Evolutionary conservation across 2,888 invertebrate genomes (phyloP), one percentile per base, ranked within the genome.

Genomic region (Megalurothrips usitatus): DNA sequence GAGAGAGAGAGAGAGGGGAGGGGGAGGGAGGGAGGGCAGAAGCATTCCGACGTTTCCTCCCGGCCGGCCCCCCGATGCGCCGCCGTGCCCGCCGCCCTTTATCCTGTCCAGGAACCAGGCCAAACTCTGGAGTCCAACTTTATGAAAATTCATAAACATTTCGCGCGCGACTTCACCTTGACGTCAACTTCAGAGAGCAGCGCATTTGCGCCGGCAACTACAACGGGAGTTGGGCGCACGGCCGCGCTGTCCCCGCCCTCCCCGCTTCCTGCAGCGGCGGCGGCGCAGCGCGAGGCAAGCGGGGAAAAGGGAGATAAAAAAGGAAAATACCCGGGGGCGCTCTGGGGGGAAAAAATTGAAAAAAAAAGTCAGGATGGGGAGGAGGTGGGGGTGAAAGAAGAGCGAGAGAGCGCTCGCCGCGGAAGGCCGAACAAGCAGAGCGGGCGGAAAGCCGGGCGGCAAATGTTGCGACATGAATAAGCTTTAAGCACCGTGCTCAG

Each of bases 81-180:
- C n/a, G n/a, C n/a, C n/a, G n/a, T n/a, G 34, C 34, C 34, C 34
- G 34, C 34, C 34, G 34, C 34, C 34, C 34, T 43, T 43, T 43
- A 43, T 43, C 34, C 34, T 43, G 34, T 43, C 34, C 34, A 43
- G n/a, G 68, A 23, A 23, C 68, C 68, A 23, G 68, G 68, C 68
- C 68, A 23, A 23, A 23, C 68, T 23, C n/a, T 11, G 23, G 23
- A 19, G 68, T 68, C 11, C 11, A 23, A 68, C 23, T 68, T 68
- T 68, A 68, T 68, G 68, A 68, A 68, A 68, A 68, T 68, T 68
- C 68, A 68, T 68, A 68, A 23, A 68, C 68, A 23, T 68, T 68
- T 68, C 68, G n/a, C 68, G 68, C 68, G 68, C 11, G 68, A 68
- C 68, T 68, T 68, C 68, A 68, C 68, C 68, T 68, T 68, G 68